Evolutionary conservation across 2,888 invertebrate genomes (phyloP).

Genomic region (Loripinus fragilis): DNA sequence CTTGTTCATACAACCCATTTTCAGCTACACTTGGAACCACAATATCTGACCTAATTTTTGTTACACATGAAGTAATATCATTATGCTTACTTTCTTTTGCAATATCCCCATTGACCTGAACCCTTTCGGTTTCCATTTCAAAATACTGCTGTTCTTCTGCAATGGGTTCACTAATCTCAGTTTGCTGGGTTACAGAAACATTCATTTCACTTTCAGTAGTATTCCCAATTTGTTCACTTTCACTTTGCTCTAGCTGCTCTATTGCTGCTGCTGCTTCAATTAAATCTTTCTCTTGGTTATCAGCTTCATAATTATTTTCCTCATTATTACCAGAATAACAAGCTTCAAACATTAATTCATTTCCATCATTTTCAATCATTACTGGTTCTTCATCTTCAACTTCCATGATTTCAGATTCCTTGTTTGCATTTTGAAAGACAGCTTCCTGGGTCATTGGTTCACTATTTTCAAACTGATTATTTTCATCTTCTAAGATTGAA

Average conservation of each 20-base stretch:
- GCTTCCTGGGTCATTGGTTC: constrained; percentile 27
- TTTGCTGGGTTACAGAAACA: neutral
- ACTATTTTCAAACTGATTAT: constrained; percentile 27
- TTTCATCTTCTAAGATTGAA: constrained; percentile 43
- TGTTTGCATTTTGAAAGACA: neutral
- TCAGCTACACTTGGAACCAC: constrained; percentile 55
- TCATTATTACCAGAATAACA: constrained; percentile 15
- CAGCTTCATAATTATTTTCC: neutral
- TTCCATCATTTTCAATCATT: constrained; percentile 61
- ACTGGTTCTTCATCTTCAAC: constrained; percentile 45
- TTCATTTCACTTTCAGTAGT: constrained; percentile 4
- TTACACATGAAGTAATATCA: constrained; percentile 15
- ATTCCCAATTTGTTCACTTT: constrained; percentile 28
- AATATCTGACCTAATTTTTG: constrained; percentile 51
- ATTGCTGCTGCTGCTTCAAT: constrained; percentile 41
- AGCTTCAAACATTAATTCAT: constrained; percentile 59
- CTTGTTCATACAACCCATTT: constrained; percentile 58
- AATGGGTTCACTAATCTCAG: neutral
- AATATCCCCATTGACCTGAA: constrained; percentile 50
- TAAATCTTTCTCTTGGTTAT: neutral
- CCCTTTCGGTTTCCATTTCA: constrained; percentile 2
- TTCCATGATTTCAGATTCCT: neutral
- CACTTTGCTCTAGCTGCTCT: constrained; percentile 44
- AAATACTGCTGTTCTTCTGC: neutral
- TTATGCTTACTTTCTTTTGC: constrained; percentile 46